phyloP scores from a whole-genome alignment of 2,797 vertebrate species.

The Tapera naevia region DNA sequence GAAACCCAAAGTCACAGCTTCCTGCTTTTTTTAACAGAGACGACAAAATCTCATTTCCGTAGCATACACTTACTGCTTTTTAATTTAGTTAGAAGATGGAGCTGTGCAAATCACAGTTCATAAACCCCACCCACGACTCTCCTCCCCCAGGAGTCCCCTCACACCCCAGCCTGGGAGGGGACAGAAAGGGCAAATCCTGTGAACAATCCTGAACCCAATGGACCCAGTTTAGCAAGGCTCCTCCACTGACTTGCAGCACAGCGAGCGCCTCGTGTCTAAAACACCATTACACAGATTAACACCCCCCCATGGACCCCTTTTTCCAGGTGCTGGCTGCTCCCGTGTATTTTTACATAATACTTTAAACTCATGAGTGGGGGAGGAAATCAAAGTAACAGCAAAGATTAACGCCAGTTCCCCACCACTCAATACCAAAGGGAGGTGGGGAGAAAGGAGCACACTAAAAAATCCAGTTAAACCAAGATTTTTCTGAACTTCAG shows the following conservation, averaged over 20 bases:
- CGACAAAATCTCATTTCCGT: background rate
- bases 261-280: slow-evolving; percentile 1
- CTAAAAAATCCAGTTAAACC: slow-evolving; percentile 39
- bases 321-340: slow-evolving; percentile 30
- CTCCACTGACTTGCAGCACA: background rate
- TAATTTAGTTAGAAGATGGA: slow-evolving; percentile 70
- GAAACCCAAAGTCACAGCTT: background rate
- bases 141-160: background rate
- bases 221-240: slow-evolving; percentile 33
- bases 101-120: slow-evolving; percentile 57
- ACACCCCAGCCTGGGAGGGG: slow-evolving; percentile 11
- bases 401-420: slow-evolving; percentile 35
- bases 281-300: background rate
- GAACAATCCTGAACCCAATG: slow-evolving; percentile 39
- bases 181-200: slow-evolving; percentile 28
- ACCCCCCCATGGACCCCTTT: background rate
- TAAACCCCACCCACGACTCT: slow-evolving; percentile 19
- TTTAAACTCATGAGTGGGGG: slow-evolving; percentile 17
- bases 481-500: background rate
- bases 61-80: slow-evolving; percentile 65
- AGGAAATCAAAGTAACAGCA: slow-evolving; percentile 37
- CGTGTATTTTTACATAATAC: background rate
- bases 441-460: background rate
- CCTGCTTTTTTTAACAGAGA: background rate
- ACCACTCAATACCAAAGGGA: background rate